Conservation (phyloP, 2,888 invertebrate species). For the Ophion ventricosus region DNA sequence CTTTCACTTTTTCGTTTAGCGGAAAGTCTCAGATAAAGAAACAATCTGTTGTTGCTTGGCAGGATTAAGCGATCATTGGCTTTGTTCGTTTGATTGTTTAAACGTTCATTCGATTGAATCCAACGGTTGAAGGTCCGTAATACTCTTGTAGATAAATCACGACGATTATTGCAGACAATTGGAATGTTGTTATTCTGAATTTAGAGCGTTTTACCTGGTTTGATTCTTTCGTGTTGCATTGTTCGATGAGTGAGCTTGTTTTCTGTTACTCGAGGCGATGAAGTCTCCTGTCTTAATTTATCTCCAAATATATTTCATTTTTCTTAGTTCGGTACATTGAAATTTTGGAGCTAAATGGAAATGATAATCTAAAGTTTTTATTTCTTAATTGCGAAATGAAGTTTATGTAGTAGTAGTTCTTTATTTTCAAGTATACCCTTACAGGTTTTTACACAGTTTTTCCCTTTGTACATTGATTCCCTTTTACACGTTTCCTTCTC, state of each 20-base stretch:
- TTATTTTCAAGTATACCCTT: no score
- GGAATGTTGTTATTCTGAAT: not conserved
- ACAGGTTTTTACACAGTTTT: no score
- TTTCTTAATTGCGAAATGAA: no score
- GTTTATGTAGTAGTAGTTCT: no score
- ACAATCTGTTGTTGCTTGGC: conserved; percentile 38
- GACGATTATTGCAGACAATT: not conserved
- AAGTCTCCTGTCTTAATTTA: not conserved
- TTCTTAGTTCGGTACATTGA: no score
- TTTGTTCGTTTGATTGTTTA: not conserved
- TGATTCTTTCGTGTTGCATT: not conserved
- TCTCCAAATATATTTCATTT: not conserved
- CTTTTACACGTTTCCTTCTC: no score
- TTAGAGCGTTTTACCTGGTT: not conserved
- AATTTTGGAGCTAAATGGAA: no score
- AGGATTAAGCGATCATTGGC: conserved; percentile 1
- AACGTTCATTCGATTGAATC: not conserved
- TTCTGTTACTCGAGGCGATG: not conserved
- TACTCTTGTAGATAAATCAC: not conserved
- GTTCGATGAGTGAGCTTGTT: conserved; percentile 3
- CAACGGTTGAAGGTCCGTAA: not conserved
- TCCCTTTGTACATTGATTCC: no score
- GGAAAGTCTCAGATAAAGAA: not conserved
- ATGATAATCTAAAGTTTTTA: no score
- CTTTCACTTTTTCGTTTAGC: conserved; percentile 43